Percentiles rank a stretch among this genome's conserved stretches.
Evolutionary conservation across 2,888 invertebrate species (phyloP).

Genomic region (Lapara coniferarum): DNA sequence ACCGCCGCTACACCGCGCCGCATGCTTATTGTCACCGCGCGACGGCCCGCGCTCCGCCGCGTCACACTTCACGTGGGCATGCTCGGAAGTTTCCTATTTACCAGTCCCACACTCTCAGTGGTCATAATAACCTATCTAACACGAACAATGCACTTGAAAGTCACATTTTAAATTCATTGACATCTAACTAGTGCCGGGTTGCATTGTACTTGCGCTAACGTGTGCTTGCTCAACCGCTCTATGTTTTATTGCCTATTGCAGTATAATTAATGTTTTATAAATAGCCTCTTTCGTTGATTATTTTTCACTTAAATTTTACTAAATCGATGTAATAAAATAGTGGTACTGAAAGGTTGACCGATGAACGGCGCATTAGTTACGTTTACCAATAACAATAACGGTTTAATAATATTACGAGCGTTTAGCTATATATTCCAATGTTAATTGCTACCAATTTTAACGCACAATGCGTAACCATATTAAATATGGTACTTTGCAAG

Average conservation of each 20-base stretch:
- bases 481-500: slow-evolving; percentile 39
- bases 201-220: slow-evolving; percentile 8
- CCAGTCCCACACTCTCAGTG: slow-evolving; percentile 45
- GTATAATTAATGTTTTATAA: slow-evolving; percentile 15
- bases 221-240: slow-evolving; percentile 1
- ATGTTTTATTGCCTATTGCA: slow-evolving; percentile 18
- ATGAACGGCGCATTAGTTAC: background rate
- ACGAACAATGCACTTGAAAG: slow-evolving; percentile 16
- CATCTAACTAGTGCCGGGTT: background rate
- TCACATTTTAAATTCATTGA: slow-evolving; percentile 1
- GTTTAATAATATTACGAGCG: background rate
- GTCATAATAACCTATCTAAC: background rate
- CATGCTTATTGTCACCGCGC: slow-evolving; percentile 47
- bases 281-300: slow-evolving; percentile 6
- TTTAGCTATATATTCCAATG: slow-evolving; percentile 30
- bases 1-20: background rate
- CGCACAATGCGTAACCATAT: slow-evolving; percentile 45
- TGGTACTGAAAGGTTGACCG: background rate
- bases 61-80: slow-evolving; percentile 41
- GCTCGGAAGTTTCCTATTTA: slow-evolving; percentile 46
- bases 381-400: slow-evolving; percentile 11
- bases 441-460: slow-evolving; percentile 33
- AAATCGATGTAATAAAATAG: slow-evolving; percentile 7
- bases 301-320: slow-evolving; percentile 3
- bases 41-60: slow-evolving; percentile 21